These are phyloP conservation scores for Torymus aiolomorphi DNA, from an alignment of 2,888 invertebrate genomes.

Conservation along the genomic window DNA sequence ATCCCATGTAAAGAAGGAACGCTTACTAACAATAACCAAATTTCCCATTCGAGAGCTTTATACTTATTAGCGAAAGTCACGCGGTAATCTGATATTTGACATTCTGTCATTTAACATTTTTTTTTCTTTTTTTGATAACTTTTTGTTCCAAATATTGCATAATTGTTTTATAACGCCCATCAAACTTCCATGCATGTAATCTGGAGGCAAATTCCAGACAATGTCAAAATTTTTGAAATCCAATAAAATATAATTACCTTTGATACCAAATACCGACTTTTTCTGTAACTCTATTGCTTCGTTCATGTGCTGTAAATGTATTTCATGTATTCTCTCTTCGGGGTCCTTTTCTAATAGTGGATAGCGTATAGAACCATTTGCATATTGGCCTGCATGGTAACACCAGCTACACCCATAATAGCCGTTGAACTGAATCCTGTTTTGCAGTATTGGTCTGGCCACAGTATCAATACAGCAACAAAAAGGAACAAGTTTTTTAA, in stretches of 20 bases:
- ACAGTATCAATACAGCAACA: conserved; percentile 4
- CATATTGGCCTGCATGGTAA: conserved; percentile 49
- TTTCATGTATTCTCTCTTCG: conserved; percentile 47
- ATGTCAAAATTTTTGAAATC: conserved; percentile 54
- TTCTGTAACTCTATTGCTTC: no score
- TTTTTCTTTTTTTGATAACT: not conserved
- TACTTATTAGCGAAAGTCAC: not conserved
- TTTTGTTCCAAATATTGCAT: conserved; percentile 44
- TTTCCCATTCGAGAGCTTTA: conserved; percentile 7
- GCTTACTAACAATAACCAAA: no score
- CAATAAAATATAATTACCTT: conserved; percentile 49
- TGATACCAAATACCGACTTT: no score
- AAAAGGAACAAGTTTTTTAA: not conserved
- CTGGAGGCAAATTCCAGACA: no score
- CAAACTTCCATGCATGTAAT: conserved; percentile 54
- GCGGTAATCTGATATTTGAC: not conserved
- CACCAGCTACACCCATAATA: conserved; percentile 56
- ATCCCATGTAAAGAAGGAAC: no score
- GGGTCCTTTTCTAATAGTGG: not conserved
- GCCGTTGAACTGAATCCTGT: conserved; percentile 52
- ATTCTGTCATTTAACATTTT: conserved; percentile 1
- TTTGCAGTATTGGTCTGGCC: conserved; percentile 31
- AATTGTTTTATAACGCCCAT: conserved; percentile 54
- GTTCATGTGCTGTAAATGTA: no score
- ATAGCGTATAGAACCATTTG: conserved; percentile 3